Evolutionary conservation across 2,797 vertebrate species (phyloP).

Genomic region (Xerus rutilus): DNA sequence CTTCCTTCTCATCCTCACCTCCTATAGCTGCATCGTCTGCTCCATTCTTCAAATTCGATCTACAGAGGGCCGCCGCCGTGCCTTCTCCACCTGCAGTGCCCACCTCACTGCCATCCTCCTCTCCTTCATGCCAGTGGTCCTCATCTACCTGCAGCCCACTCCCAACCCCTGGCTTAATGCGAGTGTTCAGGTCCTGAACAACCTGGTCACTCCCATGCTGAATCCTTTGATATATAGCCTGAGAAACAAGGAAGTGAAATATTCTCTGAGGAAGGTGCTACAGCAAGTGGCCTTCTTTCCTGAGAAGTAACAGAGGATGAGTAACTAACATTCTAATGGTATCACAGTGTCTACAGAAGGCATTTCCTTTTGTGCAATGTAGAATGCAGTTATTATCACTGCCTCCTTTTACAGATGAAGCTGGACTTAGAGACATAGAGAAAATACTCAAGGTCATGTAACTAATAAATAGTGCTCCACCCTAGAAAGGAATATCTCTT

Average conservation of each 20-base stretch:
- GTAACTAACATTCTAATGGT: background rate
- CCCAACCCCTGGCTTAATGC: conserved; percentile 57
- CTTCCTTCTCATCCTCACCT: conserved; percentile 76
- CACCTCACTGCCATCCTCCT: conserved; percentile 78
- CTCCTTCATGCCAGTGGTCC: conserved; percentile 66
- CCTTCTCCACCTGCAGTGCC: conserved; percentile 79
- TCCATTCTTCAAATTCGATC: conserved; percentile 71
- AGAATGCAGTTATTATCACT: background rate
- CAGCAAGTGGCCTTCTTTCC: background rate
- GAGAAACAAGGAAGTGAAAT: conserved; percentile 76
- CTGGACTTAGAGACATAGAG: background rate
- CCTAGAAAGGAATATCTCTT: background rate
- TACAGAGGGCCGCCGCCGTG: background rate
- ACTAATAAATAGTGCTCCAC: background rate
- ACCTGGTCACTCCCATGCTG: conserved; percentile 72
- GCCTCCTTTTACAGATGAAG: background rate
- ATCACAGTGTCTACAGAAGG: background rate
- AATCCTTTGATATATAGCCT: conserved; percentile 79
- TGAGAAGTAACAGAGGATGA: background rate
- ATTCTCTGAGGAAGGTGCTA: conserved; percentile 58
- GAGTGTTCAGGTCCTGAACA: conserved; percentile 72
- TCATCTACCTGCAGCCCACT: conserved; percentile 72
- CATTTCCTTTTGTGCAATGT: background rate
- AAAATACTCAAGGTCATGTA: background rate
- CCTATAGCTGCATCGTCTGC: conserved; percentile 61